Evolutionary conservation across 64 coral and sea anemone genomes (phyloP).

Genomic region (Astreopora myriophthalma): DNA sequence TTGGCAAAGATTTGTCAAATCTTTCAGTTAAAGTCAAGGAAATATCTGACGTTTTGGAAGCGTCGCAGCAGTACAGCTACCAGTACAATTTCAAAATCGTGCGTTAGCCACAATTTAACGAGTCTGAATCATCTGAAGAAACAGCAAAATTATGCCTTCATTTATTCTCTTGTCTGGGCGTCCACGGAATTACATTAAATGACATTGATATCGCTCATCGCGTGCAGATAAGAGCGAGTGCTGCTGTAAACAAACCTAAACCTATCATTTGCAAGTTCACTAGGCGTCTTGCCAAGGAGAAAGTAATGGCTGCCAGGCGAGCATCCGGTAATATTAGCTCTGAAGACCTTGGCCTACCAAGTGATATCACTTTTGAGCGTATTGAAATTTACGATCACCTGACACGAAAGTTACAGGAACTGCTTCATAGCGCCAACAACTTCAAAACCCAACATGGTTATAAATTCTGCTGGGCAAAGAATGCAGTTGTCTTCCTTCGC

Average conservation of each 20-base stretch:
- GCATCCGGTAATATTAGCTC: too few species aligned
- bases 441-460: background rate
- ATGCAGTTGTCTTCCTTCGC: too few species aligned
- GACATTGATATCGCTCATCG: background rate
- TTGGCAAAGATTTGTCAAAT: too few species aligned
- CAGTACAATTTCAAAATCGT: background rate
- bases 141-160: background rate
- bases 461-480: background rate
- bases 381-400: background rate
- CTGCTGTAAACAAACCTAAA: too few species aligned
- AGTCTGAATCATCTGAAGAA: too few species aligned
- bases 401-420: background rate
- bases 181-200: background rate
- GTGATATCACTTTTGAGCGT: background rate
- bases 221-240: background rate
- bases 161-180: conserved; percentile 19
- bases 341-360: too few species aligned
- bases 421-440: background rate
- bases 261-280: too few species aligned
- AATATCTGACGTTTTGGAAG: background rate
- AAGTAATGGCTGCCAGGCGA: too few species aligned
- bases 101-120: too few species aligned
- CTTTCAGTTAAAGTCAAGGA: background rate
- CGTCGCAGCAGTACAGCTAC: background rate
- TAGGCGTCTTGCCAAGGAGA: too few species aligned